These are phyloP conservation scores for Notechis scutatus DNA, from an alignment of 2,113 vertebrate species.

Conservation along the genomic window DNA sequence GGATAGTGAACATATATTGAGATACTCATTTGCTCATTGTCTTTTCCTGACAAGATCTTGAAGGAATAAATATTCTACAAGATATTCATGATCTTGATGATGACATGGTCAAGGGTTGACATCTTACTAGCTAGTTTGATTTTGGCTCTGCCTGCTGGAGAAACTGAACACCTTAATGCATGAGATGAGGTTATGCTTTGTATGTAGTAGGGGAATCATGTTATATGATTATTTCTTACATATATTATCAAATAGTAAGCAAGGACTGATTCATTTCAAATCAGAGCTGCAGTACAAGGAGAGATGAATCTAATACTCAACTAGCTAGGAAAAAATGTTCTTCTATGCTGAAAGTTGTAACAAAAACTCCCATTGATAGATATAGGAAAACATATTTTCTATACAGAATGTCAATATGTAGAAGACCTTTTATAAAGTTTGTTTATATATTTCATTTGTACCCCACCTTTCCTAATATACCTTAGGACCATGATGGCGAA, in stretches of 20 bases:
- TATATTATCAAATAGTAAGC: background rate
- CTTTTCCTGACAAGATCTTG: background rate
- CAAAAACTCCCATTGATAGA: background rate
- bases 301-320: background rate
- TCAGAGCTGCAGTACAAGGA: background rate
- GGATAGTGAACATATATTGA: background rate
- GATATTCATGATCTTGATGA: background rate
- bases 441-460: background rate
- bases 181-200: background rate
- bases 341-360: background rate
- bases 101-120: background rate
- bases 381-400: background rate
- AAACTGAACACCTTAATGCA: background rate
- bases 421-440: background rate
- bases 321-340: background rate
- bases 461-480: background rate
- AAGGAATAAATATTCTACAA: background rate
- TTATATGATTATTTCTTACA: background rate
- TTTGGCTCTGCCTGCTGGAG: background rate
- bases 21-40: background rate
- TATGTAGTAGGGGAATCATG: background rate
- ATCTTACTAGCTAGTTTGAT: background rate
- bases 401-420: background rate
- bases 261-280: background rate
- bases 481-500: too few relatives aligned